Base-by-base conservation (phyloP, 1,140 invertebrate genomes). In the Metopolophium dirhodum region DNA sequence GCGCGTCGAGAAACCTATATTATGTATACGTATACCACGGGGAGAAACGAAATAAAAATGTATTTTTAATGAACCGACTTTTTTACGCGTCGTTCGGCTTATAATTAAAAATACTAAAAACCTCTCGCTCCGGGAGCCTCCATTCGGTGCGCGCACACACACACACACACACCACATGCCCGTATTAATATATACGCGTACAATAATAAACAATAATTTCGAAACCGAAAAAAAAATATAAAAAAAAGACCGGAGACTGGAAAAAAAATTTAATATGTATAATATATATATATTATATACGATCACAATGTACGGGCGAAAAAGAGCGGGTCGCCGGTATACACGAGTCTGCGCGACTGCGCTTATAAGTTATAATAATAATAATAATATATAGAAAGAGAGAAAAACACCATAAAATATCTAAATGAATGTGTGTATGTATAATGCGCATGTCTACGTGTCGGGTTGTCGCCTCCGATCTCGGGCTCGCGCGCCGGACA, bases 381-480 rank as follows among this genome's bases (percentile, higher is more conserved):
- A 68, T 85, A 41, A 83, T 37, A 83, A 41, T 41, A 20, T 49
- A 49, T 87, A 51, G 47, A 51, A 88, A 88, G 86, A 88, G 47
- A 51, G 47, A 88, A 88, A 88, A 88, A 88, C 86, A 18, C 30
- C 90, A 91, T 91, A 91, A 91, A 68, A 77, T 68, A 68, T 61
- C 37, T 57, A 54, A 37, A 68, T 45, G 37, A 41, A 77, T 57
- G 51, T 37, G 41, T 49, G 35, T 91, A 37, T 45, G 7, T 82
- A 45, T 82, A 37, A 83, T 37, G 45, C 26, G 14, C 37, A 26
- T 91, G 61, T 91, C 30, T 83, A 83, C 61, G 91, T 86, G 82
- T 93, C 91, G 91, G 91, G 82, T 93, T 93, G 91, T 93, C 91
- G 91, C 77, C 91, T 93, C 91, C 82, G 82, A 93, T 93, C 82